Evolutionary conservation across 2,888 invertebrate species (phyloP).

Genomic region (Watsonalla binaria): DNA sequence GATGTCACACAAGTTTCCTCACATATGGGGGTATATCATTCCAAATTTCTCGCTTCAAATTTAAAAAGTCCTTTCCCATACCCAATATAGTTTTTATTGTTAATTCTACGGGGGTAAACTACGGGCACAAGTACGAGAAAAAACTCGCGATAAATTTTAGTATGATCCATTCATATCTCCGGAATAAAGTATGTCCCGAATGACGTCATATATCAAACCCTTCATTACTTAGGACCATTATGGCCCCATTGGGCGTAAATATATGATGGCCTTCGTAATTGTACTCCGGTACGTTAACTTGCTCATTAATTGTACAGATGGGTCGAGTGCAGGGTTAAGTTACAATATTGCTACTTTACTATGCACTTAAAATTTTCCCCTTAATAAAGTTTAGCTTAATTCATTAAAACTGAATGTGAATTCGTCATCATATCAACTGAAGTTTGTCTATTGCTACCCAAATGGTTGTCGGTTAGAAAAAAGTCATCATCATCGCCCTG

Average conservation of each 20-base stretch:
- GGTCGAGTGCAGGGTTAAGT: background rate
- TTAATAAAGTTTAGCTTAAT: too few species aligned
- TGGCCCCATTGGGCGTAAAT: background rate
- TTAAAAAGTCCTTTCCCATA: too few species aligned
- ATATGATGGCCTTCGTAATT: background rate
- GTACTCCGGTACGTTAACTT: background rate
- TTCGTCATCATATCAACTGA: too few species aligned
- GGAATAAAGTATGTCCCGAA: slow-evolving; percentile 7
- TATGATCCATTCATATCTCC: background rate
- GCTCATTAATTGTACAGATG: background rate
- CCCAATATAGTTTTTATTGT: background rate
- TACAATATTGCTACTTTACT: background rate
- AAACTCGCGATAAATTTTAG: background rate
- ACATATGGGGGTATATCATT: too few species aligned
- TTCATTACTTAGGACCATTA: slow-evolving; percentile 4
- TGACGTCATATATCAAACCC: slow-evolving; percentile 24
- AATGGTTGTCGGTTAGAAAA: too few species aligned
- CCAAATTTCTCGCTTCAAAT: too few species aligned
- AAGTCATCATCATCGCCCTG: too few species aligned
- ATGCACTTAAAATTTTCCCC: too few species aligned
- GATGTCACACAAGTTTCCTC: too few species aligned
- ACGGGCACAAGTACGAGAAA: too few species aligned
- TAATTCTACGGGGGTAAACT: background rate
- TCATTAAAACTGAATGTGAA: too few species aligned
- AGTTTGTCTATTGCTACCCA: too few species aligned